Base-by-base conservation (phyloP, 2,797 vertebrate genomes). In the Paedocypris micromegethes region DNA sequence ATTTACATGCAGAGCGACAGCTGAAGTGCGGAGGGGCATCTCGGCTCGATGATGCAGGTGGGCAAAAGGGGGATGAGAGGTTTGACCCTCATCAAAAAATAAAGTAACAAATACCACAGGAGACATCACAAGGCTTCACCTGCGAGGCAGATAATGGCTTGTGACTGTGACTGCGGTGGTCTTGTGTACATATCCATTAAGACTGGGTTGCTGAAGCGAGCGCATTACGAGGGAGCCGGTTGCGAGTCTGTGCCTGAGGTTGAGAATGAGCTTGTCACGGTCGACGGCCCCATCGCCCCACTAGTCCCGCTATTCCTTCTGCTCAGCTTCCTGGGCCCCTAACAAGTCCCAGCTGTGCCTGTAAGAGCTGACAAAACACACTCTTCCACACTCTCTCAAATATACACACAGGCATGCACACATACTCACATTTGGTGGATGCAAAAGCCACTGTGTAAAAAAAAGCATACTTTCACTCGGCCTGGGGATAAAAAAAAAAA, bases 301-400 rank as follows among this genome's bases (percentile, higher is more conserved):
- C 64, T 61, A 68, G 62, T 55, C 38, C 59, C 46, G 61, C 51
- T 55, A 56, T 55, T 75, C 70, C 63, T 68, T 66, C 69, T 68
- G 58, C 53, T 76, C 76, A 76, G 58, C 68, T 75, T 78, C 74
- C 63, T 73, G 68, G 58, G 67, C 64, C 50, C 56, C 72, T 73
- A 77, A 77, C 65, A 63, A 68, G 70, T 64, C 61, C 72, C 78
- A 78, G 74, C 74, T 78, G 78, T 56, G 40, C 49, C 37, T 70
- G 68, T 68, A 66, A 68, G 65, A 48, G 57, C 57, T 55, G 70
- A 70, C 68, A 65, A 73, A 71, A 78, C 64, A 78, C 64, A 64
- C 60, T 41, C 58, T 58, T 53, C 4, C 9, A 64, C 66, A 50
- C 64, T 41, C 45, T 48, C 68, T 55, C 47, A 54, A 62, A 65